phyloP scores from a whole-genome alignment of 2,888 invertebrate genomes.

The Agelastica alni region DNA sequence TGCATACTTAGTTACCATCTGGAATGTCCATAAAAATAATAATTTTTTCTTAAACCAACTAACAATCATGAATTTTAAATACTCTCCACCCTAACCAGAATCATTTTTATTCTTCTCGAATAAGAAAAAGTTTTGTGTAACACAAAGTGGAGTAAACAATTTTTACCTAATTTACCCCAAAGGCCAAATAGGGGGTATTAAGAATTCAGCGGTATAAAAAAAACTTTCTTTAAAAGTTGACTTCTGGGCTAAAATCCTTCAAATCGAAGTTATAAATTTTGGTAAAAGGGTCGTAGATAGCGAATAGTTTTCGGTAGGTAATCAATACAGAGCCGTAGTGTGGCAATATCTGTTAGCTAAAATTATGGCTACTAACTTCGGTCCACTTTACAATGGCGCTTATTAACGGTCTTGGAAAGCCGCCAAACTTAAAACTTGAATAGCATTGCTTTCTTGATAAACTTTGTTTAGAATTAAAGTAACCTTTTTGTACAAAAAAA shows the following conservation, averaged over 20 bases:
- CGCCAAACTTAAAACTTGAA: conserved; percentile 35
- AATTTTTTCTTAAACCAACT: too few species aligned
- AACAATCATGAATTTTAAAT: too few species aligned
- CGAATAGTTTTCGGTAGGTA: conserved; percentile 39
- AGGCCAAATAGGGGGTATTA: conserved; percentile 16
- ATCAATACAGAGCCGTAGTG: conserved; percentile 40
- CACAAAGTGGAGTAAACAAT: conserved; percentile 18
- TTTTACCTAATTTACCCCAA: conserved; percentile 12
- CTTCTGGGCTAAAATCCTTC: conserved; percentile 28
- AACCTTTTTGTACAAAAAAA: too few species aligned
- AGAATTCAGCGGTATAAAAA: conserved; percentile 29
- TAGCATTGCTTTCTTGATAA: conserved; percentile 36
- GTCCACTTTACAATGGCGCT: conserved; percentile 34
- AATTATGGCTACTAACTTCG: conserved; percentile 39
- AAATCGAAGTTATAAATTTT: conserved; percentile 39
- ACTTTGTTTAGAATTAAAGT: conserved; percentile 24
- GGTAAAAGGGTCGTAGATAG: conserved; percentile 36
- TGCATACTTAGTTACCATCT: too few species aligned
- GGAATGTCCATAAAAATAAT: too few species aligned
- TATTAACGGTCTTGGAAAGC: conserved; percentile 39
- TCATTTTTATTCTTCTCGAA: conserved; percentile 8
- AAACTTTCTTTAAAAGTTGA: conserved; percentile 29
- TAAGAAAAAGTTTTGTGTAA: conserved; percentile 13
- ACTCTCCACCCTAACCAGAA: not conserved
- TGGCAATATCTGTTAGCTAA: conserved; percentile 42